Conservation (phyloP, 1,140 invertebrate species). For the Drosophila pachea region DNA sequence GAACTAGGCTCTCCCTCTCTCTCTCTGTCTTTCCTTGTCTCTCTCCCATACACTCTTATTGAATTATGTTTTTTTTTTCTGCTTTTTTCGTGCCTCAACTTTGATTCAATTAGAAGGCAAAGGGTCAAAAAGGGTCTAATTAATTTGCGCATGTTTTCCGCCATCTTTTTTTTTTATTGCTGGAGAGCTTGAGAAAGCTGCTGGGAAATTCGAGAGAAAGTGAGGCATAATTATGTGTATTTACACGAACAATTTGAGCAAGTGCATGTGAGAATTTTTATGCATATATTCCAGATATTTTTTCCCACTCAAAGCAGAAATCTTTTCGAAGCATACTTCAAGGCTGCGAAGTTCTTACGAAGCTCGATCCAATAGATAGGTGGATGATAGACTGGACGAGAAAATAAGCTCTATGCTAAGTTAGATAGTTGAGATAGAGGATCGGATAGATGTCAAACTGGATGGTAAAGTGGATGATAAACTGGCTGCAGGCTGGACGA, state of each 20-base stretch:
- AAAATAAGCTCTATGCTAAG: no score
- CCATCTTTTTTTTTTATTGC: slow-evolving; percentile 11
- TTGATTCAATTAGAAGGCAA: slow-evolving; percentile 11
- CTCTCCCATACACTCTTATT: neutral
- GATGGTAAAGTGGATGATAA: no score
- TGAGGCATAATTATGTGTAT: slow-evolving; percentile 38
- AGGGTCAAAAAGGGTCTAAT: slow-evolving; percentile 26
- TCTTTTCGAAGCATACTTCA: no score
- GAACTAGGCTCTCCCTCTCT: neutral
- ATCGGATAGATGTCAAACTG: no score
- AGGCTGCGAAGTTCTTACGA: no score
- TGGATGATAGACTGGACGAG: no score
- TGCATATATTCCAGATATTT: slow-evolving; percentile 4
- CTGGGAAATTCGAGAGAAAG: neutral
- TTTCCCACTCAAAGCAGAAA: neutral
- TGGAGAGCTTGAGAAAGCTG: neutral
- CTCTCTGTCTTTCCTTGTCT: no score
- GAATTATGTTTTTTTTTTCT: neutral
- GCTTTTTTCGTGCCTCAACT: neutral
- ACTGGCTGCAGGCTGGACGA: no score
- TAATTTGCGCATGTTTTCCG: slow-evolving; percentile 4
- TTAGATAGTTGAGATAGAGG: no score
- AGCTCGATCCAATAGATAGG: no score
- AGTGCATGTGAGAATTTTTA: slow-evolving; percentile 14
- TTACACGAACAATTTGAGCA: slow-evolving; percentile 52